These are phyloP conservation scores for Muscicapa adusta DNA, from an alignment of 2,113 vertebrate genomes.

Conservation along the genomic window DNA sequence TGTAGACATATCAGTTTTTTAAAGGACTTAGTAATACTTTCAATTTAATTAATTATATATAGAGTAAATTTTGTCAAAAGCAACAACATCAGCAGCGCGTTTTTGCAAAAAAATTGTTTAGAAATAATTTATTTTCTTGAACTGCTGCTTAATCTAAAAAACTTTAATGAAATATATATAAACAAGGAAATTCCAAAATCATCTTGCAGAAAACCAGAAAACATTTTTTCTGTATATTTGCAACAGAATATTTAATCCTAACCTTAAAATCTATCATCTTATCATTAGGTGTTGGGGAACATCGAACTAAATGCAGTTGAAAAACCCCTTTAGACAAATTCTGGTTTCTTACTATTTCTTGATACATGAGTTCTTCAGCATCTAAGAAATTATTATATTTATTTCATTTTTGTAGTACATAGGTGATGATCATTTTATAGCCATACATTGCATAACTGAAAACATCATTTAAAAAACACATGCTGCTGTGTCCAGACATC, in stretches of 20 bases:
- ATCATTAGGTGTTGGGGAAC: neutral
- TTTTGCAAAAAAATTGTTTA: neutral
- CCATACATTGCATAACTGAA: neutral
- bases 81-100: neutral
- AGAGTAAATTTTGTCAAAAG: neutral
- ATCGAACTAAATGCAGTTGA: neutral
- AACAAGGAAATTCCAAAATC: neutral
- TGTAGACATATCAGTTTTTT: neutral
- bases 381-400: neutral
- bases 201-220: neutral
- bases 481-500: neutral
- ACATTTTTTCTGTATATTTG: neutral
- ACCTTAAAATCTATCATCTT: neutral
- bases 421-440: neutral
- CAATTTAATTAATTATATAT: neutral
- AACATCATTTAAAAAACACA: neutral
- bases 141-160: neutral
- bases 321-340: neutral
- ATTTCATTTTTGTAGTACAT: neutral
- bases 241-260: neutral
- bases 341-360: neutral
- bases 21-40: neutral
- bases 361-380: neutral
- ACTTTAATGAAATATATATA: neutral
- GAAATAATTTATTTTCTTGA: neutral